Percentiles rank a stretch among this genome's conserved stretches.
phyloP scores from a whole-genome alignment of 92 coral and sea anemone species.

The Blastomussa wellsi region DNA sequence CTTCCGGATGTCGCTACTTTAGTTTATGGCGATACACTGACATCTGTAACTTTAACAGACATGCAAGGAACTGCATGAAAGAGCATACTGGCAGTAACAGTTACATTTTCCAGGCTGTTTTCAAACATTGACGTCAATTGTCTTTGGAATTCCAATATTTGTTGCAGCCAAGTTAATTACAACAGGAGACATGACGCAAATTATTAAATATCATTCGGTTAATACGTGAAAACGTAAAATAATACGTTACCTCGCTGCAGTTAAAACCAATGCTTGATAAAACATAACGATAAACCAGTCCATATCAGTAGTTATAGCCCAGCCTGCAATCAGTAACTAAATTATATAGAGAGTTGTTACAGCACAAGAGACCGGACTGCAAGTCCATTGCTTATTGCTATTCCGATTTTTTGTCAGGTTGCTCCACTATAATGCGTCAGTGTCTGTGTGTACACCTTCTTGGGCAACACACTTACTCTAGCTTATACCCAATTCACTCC shows the following conservation, averaged over 20 bases:
- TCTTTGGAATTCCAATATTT: too few relatives aligned
- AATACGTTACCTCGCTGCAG: conserved; percentile 14
- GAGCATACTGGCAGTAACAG: neutral
- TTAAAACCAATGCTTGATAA: neutral
- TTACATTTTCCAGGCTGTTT: neutral
- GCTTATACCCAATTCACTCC: too few relatives aligned
- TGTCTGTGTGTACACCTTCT: neutral
- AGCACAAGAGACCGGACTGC: neutral
- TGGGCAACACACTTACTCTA: too few relatives aligned
- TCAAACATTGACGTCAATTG: neutral
- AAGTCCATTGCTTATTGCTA: neutral
- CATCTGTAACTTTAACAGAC: neutral
- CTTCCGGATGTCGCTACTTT: too few relatives aligned
- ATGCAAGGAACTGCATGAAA: neutral
- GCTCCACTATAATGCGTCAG: neutral
- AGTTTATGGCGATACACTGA: too few relatives aligned
- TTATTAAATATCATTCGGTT: neutral
- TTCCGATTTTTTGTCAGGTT: neutral
- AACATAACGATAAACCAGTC: neutral
- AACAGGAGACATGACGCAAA: neutral
- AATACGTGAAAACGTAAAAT: neutral
- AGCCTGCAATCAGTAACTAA: neutral
- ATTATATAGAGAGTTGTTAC: neutral
- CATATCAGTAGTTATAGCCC: neutral
- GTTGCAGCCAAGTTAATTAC: neutral